Evolutionary conservation across 2,113 vertebrate genomes (phyloP).

Genomic region (Lipophrys pholis): DNA sequence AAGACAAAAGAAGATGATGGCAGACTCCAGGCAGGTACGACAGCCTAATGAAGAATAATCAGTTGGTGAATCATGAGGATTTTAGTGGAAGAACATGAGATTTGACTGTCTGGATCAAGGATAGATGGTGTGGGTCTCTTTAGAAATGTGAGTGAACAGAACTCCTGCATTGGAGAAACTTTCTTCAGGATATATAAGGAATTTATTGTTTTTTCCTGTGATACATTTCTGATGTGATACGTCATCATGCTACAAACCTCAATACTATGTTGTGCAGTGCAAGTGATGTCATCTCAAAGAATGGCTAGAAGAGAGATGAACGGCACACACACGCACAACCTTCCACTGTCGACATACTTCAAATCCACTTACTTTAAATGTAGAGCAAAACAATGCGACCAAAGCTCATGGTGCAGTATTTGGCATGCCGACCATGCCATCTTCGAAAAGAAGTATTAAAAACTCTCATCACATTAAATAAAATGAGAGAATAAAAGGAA

Average conservation of each 20-base stretch:
- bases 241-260: not conserved
- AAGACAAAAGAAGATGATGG: slow-evolving; percentile 64
- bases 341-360: not conserved
- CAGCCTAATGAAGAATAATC: slow-evolving; percentile 76
- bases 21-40: slow-evolving; percentile 49
- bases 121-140: slow-evolving; percentile 7
- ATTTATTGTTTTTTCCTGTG: not conserved
- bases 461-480: slow-evolving; percentile 11
- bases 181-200: too few species aligned
- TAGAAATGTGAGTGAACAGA: slow-evolving; percentile 19
- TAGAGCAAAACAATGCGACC: not conserved
- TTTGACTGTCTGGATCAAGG: slow-evolving; percentile 50
- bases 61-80: slow-evolving; percentile 59
- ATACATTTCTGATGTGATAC: not conserved
- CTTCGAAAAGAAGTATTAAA: not conserved
- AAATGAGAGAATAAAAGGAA: slow-evolving; percentile 15
- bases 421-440: not conserved
- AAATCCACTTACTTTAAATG: not conserved
- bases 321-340: not conserved
- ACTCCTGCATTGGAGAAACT: not conserved
- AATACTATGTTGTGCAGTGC: not conserved
- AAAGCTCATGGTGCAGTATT: not conserved
- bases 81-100: slow-evolving; percentile 55
- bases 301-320: not conserved
- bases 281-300: too few species aligned